Base-by-base conservation (phyloP, 2,888 invertebrate species). In the Schizotus pectinicornis region DNA sequence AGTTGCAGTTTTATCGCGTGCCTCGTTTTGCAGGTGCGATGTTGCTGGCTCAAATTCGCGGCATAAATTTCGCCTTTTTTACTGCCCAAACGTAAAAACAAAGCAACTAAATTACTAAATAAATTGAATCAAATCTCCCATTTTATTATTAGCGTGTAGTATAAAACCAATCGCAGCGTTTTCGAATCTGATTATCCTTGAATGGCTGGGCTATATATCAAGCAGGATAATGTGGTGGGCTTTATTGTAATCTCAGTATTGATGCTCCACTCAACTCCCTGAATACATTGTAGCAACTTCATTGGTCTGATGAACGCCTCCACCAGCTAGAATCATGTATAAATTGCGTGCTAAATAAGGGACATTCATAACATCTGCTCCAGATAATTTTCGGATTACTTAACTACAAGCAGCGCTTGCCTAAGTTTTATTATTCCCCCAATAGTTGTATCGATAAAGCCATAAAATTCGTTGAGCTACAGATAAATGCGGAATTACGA, bases 241-340 rank as follows among this genome's bases (percentile, higher is more conserved):
- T 73, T 72, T 69, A 70, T 71, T 71, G 72, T 72, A 72, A 73
- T 70, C 74, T 68, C 68, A 61, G 66, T 71, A 72, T 74, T 68
- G 72, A 71, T 70, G 70, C 68, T 65, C 58, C 67, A 60, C 67
- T 63, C 70, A 62, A 61, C 66, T 65, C 60, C 57, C 63, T 59
- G 66, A 67, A 71, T 67, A 70, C 69, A 67, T 70, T 70, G 66
- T 64, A 56, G 52, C 61, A 41, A 62, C 63, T 69, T 64, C 65
- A 64, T 64, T 65, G 67, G 59, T 47, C 48, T 59, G 52, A 62
- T 64, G 60, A 62, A 65, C 59, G 59, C 55, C 58, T 52, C 48
- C 48, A 36, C 48, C 42, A 46, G 37, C 51, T 57, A 53, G 59
- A 61, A 56, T 60, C 63, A 62, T 60, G 61, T 22, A 22, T 53